A percentile compares a stretch with the other conserved stretches of the same genome.
These are phyloP conservation scores for Asbolus verrucosus DNA, from an alignment of 1,140 invertebrate species.

Conservation along the genomic window DNA sequence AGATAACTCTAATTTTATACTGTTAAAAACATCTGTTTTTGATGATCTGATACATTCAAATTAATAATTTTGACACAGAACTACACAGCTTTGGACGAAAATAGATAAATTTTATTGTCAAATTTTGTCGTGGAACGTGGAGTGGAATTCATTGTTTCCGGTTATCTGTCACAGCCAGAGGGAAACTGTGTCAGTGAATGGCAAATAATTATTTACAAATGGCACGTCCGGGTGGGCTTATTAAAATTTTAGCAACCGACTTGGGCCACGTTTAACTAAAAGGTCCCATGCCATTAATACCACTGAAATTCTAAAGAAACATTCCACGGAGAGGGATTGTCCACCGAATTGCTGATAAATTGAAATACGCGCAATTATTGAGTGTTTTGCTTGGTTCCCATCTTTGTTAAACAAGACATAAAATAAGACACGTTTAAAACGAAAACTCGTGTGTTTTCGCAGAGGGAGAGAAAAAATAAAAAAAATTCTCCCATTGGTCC, in stretches of 20 bases:
- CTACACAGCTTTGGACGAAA: no score
- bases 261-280: neutral
- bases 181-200: neutral
- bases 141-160: neutral
- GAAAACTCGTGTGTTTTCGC: neutral
- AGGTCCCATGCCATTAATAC: constrained; percentile 2
- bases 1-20: no score
- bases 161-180: neutral
- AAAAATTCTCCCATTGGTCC: neutral
- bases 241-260: neutral
- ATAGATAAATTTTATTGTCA: no score
- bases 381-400: constrained; percentile 3
- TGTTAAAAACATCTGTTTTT: no score
- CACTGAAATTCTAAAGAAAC: neutral
- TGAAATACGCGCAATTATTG: constrained; percentile 18
- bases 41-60: no score
- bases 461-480: neutral
- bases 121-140: neutral
- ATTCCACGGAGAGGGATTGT: neutral
- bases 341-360: neutral
- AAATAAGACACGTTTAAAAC: constrained; percentile 16
- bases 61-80: no score
- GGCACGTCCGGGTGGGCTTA: neutral
- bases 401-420: constrained; percentile 9
- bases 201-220: constrained; percentile 7